Evolutionary conservation across 1,140 invertebrate species (phyloP), one percentile per base, ranked within the genome.

Genomic region (Homalodisca vitripennis): DNA sequence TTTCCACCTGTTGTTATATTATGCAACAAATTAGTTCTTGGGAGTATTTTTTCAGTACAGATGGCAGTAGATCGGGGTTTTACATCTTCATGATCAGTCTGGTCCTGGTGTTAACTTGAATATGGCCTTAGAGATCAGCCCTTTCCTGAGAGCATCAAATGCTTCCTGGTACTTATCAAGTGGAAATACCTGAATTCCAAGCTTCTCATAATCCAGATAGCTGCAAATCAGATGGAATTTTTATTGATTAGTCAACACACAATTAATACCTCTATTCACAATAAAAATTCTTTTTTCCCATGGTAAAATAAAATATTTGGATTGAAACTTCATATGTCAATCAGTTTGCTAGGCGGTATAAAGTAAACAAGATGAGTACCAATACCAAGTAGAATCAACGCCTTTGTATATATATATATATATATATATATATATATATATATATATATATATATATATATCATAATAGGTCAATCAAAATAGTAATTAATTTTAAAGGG

Each of bases 51-150:
- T n/a, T n/a, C n/a, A n/a, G n/a, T n/a, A n/a, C n/a, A n/a, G n/a
- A n/a, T n/a, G n/a, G n/a, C n/a, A n/a, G n/a, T n/a, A n/a, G n/a
- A 41, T 41, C 34, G 34, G 6, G 6, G 34, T 6, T 17, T 17
- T 17, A 41, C 34, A 41, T 17, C 17, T 10, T 41, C 6, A 41
- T 17, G 6, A 3, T 60, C 27, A 60, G 27, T 60, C 55, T 2
- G 55, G 55, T 2, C 55, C 63, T 2, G 63, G 14, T 14, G 34
- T 46, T 20, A 67, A 22, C 26, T 87, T 88, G 72, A 90, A 90
- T 29, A 89, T 75, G 1, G 84, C 88, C 76, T 90, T 90, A 1
- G 87, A 83, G 46, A 89, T 85, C 0, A 75, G 75, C 1, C 88
- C 87, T 12, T 78, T 79, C 67, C 85, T 86, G 12, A 90, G 73